Evolutionary conservation across 2,888 invertebrate species (phyloP).

Genomic region (Agapostemon virescens): DNA sequence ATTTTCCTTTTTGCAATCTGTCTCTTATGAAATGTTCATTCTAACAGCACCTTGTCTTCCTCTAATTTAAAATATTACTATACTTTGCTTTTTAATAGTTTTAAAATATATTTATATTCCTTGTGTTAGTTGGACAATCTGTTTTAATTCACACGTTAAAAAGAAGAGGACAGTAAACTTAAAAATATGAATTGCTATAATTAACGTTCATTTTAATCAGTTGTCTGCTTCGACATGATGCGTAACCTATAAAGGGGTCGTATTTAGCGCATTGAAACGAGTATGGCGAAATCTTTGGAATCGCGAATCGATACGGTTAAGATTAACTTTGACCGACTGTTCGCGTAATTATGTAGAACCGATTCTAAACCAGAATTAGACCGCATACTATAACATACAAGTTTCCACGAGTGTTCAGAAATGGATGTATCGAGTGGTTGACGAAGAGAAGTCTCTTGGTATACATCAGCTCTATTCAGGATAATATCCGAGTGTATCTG

Average conservation of each 20-base stretch:
- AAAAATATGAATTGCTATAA: background rate
- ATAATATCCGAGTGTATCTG: conserved; percentile 72
- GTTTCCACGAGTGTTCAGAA: conserved; percentile 34
- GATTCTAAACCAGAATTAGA: background rate
- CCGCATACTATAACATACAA: background rate
- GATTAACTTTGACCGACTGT: background rate
- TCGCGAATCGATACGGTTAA: background rate
- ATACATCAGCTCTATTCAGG: conserved; percentile 71
- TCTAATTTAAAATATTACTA: no score
- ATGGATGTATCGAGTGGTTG: conserved; percentile 64
- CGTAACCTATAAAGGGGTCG: background rate
- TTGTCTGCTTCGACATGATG: background rate
- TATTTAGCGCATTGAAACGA: background rate
- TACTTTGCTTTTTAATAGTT: no score
- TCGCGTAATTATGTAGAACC: background rate
- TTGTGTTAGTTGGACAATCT: background rate
- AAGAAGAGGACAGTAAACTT: background rate
- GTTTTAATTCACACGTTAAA: background rate
- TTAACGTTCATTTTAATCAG: background rate
- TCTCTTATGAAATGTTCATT: no score
- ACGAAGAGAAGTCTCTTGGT: conserved; percentile 67
- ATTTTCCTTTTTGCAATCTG: no score
- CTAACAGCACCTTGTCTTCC: no score
- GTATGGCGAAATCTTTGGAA: background rate
- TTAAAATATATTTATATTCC: background rate